These are phyloP conservation scores for Parazoanthus darwini DNA, from an alignment of 92 coral and sea anemone species.

Conservation along the genomic window DNA sequence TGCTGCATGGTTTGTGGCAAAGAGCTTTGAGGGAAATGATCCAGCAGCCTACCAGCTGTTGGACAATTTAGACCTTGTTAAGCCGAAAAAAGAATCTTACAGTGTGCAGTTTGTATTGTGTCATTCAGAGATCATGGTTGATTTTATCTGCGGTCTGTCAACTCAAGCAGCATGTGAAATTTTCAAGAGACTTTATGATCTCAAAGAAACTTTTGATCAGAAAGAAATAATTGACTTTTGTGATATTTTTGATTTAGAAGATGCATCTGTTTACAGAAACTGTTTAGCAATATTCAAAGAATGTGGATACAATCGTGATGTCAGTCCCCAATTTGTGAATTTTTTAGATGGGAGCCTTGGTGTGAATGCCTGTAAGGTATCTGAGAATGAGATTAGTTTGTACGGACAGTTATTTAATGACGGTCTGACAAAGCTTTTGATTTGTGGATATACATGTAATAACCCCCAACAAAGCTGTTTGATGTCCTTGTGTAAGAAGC, in stretches of 20 bases:
- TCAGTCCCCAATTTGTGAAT: background rate
- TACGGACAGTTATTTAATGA: background rate
- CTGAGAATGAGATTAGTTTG: background rate
- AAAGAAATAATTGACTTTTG: background rate
- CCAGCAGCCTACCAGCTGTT: background rate
- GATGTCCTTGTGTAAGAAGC: background rate
- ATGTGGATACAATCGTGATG: background rate
- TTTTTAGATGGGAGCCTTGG: background rate
- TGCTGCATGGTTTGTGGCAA: constrained; percentile 39
- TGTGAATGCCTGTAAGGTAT: background rate
- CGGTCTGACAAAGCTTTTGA: background rate
- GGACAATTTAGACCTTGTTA: background rate
- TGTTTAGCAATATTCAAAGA: background rate
- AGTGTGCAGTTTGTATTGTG: background rate
- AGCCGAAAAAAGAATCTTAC: background rate
- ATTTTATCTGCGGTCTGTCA: background rate
- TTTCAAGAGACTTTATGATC: background rate
- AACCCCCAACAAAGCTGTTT: background rate
- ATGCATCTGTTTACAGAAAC: background rate
- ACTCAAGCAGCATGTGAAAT: background rate
- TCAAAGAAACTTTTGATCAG: background rate
- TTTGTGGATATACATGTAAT: background rate
- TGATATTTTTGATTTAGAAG: background rate
- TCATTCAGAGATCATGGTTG: background rate
- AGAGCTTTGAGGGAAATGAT: background rate